Percentiles rank a stretch among this genome's conserved stretches.
These are phyloP conservation scores for Apostichopus californicus DNA, from an alignment of 35 echinoderm and acorn worm genomes.

Conservation along the genomic window DNA sequence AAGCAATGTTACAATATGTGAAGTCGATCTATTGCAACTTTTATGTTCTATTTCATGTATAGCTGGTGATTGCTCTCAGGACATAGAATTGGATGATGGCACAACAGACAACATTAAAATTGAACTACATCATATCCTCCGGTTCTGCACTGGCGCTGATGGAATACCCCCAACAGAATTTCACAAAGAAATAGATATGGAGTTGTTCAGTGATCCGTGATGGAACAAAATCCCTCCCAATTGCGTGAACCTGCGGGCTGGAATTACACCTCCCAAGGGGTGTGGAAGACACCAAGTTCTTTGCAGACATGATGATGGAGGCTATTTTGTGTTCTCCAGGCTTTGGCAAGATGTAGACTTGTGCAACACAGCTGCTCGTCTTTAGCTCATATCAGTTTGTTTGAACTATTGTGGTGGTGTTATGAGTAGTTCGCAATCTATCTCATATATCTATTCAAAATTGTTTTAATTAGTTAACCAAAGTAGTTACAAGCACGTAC, in stretches of 20 bases:
- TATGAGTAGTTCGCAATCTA: no score
- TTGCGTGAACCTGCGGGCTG: neutral
- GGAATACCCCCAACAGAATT: neutral
- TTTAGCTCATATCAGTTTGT: no score
- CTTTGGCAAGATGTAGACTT: neutral
- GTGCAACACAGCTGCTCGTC: no score
- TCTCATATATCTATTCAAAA: no score
- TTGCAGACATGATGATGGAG: neutral
- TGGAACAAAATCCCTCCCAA: neutral
- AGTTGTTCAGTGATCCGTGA: neutral
- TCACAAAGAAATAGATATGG: neutral
- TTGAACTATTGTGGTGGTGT: no score
- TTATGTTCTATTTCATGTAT: neutral
- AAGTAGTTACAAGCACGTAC: no score
- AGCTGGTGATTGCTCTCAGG: neutral
- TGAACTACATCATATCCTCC: neutral
- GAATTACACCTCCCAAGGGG: neutral
- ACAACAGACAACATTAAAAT: neutral
- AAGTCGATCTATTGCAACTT: no score
- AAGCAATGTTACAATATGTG: no score
- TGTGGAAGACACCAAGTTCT: neutral
- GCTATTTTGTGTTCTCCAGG: neutral
- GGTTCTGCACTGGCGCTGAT: constrained; percentile 1
- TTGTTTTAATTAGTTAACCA: no score
- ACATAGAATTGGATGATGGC: constrained; percentile 1